Evolutionary conservation across 2,113 vertebrate species (phyloP).

Genomic region (Pteronura brasiliensis): DNA sequence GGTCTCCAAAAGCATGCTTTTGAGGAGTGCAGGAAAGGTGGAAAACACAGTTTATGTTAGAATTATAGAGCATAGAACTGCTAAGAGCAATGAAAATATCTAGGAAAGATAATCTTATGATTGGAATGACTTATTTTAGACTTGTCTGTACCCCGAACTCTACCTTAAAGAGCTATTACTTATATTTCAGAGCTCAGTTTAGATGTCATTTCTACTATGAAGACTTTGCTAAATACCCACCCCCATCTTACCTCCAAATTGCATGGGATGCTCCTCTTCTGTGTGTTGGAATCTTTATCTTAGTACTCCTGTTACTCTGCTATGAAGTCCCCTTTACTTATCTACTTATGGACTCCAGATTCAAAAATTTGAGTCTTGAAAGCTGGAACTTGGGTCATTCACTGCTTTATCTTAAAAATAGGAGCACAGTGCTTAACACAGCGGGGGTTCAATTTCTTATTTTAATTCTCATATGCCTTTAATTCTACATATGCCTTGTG

Average conservation of each 20-base stretch:
- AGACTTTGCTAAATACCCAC: not conserved
- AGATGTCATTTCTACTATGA: not conserved
- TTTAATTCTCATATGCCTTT: not conserved
- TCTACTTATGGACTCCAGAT: not conserved
- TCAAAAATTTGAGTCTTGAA: not conserved
- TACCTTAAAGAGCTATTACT: not conserved
- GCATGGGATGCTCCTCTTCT: not conserved
- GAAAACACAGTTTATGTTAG: not conserved
- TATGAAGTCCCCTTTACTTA: not conserved
- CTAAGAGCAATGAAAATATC: not conserved
- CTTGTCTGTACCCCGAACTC: not conserved
- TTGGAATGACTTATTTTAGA: not conserved
- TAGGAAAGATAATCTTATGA: not conserved
- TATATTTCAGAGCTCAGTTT: not conserved
- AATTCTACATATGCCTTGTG: not conserved
- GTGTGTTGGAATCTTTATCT: not conserved
- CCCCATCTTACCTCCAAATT: not conserved
- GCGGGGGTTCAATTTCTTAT: not conserved
- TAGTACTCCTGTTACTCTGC: not conserved
- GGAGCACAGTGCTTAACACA: not conserved
- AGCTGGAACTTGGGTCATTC: not conserved
- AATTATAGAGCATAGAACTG: not conserved
- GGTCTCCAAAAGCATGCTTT: not conserved
- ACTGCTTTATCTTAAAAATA: not conserved
- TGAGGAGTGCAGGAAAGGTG: not conserved